Evolutionary conservation across 2,797 vertebrate genomes (phyloP), one percentile per base, ranked within the genome.

Genomic region (Hephaestus fuliginosus): DNA sequence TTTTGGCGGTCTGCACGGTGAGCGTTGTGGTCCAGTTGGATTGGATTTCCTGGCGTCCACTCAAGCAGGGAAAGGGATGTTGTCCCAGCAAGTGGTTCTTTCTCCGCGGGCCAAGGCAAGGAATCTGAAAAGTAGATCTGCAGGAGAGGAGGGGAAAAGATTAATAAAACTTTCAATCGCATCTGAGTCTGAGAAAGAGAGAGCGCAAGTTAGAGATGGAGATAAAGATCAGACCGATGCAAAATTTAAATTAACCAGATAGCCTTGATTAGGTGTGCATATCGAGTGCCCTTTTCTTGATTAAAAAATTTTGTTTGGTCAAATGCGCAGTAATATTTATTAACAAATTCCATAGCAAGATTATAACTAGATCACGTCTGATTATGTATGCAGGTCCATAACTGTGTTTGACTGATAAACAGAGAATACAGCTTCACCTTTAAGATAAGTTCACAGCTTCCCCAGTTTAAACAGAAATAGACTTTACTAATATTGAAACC

Each of bases 141-240:
- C 48, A 70, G 11, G 51, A 62, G 51, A 70, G 11, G 17, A 9
- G 44, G 6, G 75, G n/a, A 71, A 46, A 17, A 61, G 46, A 62
- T 91, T 67, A 78, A 67, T 56, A 18, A 62, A 78, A 74, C 22
- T 80, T 76, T 62, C 10, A 76, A 86, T 87, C 72, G 36, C 52
- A 15, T 69, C 75, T 25, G 5, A 36, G 13, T 57, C 41, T 25
- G 36, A 80, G 58, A 30, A 43, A 76, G 46, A 73, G 39, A 18
- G 52, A 28, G 56, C 6, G 2, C 1, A 44, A 33, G 67, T 14
- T 1, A 39, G 11, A 64, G 53, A 51, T 12, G 13, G 20, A 67
- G 70, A 86, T 65, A 80, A 64, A 80, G 57, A 89, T 76, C 66
- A 76, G 89, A 88, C 86, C 66, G 68, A 82, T 64, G 57, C 22